These are phyloP conservation scores for Mellilla xanthometata DNA, from an alignment of 2,888 invertebrate genomes.

Conservation along the genomic window DNA sequence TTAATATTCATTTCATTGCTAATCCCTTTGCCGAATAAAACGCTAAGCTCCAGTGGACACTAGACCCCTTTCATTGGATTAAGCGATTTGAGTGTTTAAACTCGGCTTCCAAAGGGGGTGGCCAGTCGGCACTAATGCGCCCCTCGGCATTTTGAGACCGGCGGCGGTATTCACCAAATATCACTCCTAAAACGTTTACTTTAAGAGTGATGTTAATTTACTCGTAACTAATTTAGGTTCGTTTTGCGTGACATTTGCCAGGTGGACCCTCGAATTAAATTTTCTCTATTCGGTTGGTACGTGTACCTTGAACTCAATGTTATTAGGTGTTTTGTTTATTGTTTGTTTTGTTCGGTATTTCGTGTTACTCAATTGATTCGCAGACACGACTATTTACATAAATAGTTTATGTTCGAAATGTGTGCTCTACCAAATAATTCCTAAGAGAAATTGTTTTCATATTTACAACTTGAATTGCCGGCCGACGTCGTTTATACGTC, in stretches of 20 bases:
- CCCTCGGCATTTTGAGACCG: constrained; percentile 36
- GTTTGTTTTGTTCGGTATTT: too few relatives aligned
- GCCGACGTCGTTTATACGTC: too few relatives aligned
- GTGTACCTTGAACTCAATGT: not conserved
- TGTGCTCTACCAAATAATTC: too few relatives aligned
- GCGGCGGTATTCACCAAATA: constrained; percentile 25
- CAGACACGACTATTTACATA: too few relatives aligned
- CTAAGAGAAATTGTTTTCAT: too few relatives aligned
- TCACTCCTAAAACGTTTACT: constrained; percentile 35
- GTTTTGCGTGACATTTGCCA: constrained; percentile 38
- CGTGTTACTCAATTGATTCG: too few relatives aligned
- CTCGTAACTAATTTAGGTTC: constrained; percentile 30
- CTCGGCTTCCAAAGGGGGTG: constrained; percentile 52
- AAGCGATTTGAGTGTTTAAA: constrained; percentile 71
- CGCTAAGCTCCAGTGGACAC: constrained; percentile 54
- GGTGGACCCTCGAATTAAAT: constrained; percentile 40
- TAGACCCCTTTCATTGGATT: constrained; percentile 69
- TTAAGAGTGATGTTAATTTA: constrained; percentile 33
- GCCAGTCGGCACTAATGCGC: constrained; percentile 52
- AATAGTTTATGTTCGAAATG: too few relatives aligned
- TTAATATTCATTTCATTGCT: constrained; percentile 36
- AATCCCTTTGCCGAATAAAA: constrained; percentile 40
- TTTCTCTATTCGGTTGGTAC: constrained; percentile 34
- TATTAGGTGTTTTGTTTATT: too few relatives aligned
- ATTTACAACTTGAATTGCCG: too few relatives aligned